A percentile compares a stretch with the other conserved stretches of the same genome.
phyloP scores from a whole-genome alignment of 2,888 invertebrate genomes.

The Mesorhabditis sp. region DNA sequence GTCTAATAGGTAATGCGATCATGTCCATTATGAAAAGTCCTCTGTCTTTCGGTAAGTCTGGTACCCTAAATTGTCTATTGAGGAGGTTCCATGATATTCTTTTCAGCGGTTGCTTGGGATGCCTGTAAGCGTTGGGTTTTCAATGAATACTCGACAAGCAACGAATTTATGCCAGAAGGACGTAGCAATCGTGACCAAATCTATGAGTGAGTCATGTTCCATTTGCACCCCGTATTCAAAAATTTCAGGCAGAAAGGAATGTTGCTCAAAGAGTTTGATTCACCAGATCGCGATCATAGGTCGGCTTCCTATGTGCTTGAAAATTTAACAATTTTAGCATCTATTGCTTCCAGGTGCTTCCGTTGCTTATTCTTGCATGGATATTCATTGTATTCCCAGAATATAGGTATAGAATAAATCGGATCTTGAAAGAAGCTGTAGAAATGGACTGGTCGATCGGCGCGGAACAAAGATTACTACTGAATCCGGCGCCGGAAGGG shows the following conservation, averaged over 20 bases:
- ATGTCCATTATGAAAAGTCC: no score
- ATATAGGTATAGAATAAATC: neutral
- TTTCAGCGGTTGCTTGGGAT: neutral
- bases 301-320: neutral
- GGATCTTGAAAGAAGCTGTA: neutral
- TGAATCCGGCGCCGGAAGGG: neutral
- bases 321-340: neutral
- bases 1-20: neutral
- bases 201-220: neutral
- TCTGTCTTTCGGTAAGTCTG: no score
- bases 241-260: slow-evolving; percentile 2
- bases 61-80: neutral
- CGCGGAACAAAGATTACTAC: neutral
- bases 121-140: slow-evolving; percentile 2
- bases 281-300: neutral
- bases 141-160: neutral
- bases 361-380: neutral
- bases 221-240: neutral
- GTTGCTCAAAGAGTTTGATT: neutral
- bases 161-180: neutral
- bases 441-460: neutral
- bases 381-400: neutral
- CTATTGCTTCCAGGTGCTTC: neutral
- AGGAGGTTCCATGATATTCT: neutral
- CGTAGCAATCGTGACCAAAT: neutral